A percentile compares a stretch with the other conserved stretches of the same genome.
Conservation (phyloP, 2,888 invertebrate species). For the Uropetala carovei region DNA sequence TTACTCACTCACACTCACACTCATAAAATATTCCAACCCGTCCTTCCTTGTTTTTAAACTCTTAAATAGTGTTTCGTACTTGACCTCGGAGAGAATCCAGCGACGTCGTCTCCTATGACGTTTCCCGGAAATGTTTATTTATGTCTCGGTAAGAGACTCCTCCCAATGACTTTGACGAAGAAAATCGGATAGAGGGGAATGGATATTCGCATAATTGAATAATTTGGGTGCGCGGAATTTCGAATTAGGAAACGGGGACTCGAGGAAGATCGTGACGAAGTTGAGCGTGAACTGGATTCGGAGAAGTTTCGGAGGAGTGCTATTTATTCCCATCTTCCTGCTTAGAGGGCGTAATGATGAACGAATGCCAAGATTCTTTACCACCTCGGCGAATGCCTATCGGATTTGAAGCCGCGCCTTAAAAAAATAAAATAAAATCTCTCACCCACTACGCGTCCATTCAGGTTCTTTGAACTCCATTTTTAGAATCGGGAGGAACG, state of each 20-base stretch:
- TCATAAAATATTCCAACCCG: too few species aligned
- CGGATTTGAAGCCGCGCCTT: too few species aligned
- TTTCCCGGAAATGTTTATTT: slow-evolving; percentile 23
- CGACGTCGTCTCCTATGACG: background rate
- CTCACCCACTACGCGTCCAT: background rate
- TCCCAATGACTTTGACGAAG: background rate
- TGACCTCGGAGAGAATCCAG: background rate
- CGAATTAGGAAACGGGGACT: background rate
- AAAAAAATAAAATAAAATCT: background rate
- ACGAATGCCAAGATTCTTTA: background rate
- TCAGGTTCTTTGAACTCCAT: background rate
- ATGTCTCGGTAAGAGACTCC: background rate
- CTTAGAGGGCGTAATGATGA: background rate
- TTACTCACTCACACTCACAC: too few species aligned
- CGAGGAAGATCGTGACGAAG: background rate
- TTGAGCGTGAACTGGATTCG: background rate
- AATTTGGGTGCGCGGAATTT: background rate
- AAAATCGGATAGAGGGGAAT: background rate
- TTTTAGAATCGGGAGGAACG: background rate
- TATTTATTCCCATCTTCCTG: slow-evolving; percentile 7
- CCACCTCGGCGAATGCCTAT: background rate
- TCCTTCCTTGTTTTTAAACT: too few species aligned
- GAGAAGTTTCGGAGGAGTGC: slow-evolving; percentile 8
- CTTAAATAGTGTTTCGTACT: too few species aligned
- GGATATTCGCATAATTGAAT: background rate